Evolutionary conservation across 2,113 vertebrate genomes (phyloP).

Genomic region (Calonectris borealis): DNA sequence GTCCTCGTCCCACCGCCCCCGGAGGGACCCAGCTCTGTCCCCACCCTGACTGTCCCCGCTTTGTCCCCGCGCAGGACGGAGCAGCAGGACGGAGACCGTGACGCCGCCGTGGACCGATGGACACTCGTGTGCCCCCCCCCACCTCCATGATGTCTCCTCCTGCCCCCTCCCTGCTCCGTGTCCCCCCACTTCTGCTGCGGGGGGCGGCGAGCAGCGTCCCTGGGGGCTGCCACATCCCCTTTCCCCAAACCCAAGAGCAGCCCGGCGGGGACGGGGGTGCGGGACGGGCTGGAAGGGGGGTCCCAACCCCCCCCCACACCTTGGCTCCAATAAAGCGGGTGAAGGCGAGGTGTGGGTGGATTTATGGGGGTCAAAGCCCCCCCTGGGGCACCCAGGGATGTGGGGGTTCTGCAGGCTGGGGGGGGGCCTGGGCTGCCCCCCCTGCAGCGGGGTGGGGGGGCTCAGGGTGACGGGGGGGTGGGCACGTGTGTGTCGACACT

Average conservation of each 20-base stretch:
- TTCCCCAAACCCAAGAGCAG: neutral
- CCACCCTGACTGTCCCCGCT: neutral
- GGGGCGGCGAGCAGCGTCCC: neutral
- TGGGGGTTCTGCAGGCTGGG: neutral
- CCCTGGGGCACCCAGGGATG: neutral
- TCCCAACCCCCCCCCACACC: neutral
- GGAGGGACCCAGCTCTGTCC: neutral
- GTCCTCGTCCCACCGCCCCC: neutral
- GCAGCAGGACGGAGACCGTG: fast-evolving
- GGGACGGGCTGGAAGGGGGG: neutral
- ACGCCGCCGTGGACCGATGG: neutral
- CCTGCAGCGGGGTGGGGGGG: neutral
- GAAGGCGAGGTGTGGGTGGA: neutral
- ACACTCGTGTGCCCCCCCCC: neutral
- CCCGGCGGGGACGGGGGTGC: neutral
- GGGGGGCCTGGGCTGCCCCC: neutral
- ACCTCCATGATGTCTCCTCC: no score
- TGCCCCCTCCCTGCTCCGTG: neutral
- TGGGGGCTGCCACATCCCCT: neutral
- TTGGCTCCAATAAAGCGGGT: neutral
- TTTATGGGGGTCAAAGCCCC: neutral
- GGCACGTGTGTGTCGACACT: no score
- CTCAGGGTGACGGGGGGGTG: no score
- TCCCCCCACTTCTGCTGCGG: neutral
- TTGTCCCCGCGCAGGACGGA: neutral